phyloP scores from a whole-genome alignment of 2,888 invertebrate species.

The Margaritifera margaritifera region DNA sequence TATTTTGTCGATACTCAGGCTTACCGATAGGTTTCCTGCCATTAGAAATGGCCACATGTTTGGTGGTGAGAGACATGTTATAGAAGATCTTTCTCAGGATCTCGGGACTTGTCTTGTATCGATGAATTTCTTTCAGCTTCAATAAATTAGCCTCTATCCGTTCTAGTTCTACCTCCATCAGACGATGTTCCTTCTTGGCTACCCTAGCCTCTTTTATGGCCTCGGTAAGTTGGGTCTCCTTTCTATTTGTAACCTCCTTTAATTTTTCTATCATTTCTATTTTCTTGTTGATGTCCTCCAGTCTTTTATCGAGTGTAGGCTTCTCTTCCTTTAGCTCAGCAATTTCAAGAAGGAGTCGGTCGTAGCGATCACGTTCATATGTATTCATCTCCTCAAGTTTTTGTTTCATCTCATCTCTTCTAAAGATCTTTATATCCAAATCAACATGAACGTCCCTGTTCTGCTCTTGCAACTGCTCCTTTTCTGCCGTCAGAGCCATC shows the following conservation, averaged over 20 bases:
- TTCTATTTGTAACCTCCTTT: slow-evolving; percentile 32
- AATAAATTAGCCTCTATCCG: slow-evolving; percentile 50
- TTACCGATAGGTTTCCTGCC: slow-evolving; percentile 32
- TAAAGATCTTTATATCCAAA: slow-evolving; percentile 55
- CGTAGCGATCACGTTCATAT: slow-evolving; percentile 34
- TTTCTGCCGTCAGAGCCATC: slow-evolving; percentile 43
- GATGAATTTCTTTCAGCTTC: slow-evolving; percentile 57
- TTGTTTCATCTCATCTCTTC: slow-evolving; percentile 38
- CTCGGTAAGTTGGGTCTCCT: slow-evolving; percentile 38
- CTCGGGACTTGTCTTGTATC: slow-evolving; percentile 59
- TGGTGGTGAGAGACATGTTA: slow-evolving; percentile 56
- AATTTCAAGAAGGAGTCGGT: slow-evolving; percentile 40
- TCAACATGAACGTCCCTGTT: slow-evolving; percentile 56
- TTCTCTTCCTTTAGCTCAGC: slow-evolving; percentile 41
- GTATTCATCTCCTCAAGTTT: slow-evolving; percentile 21
- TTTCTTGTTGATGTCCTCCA: slow-evolving; percentile 55
- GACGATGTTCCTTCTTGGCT: slow-evolving; percentile 41
- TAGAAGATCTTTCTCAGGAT: slow-evolving; percentile 64
- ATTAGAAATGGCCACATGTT: slow-evolving; percentile 37
- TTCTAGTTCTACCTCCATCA: slow-evolving; percentile 53
- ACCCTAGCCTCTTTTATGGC: slow-evolving; percentile 36
- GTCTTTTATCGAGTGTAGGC: slow-evolving; percentile 46
- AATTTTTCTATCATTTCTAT: slow-evolving; percentile 48
- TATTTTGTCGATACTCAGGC: too few species aligned
- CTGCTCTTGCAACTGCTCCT: slow-evolving; percentile 40